phyloP scores from a whole-genome alignment of 2,888 invertebrate species.

The Liodrosophila aerea region DNA sequence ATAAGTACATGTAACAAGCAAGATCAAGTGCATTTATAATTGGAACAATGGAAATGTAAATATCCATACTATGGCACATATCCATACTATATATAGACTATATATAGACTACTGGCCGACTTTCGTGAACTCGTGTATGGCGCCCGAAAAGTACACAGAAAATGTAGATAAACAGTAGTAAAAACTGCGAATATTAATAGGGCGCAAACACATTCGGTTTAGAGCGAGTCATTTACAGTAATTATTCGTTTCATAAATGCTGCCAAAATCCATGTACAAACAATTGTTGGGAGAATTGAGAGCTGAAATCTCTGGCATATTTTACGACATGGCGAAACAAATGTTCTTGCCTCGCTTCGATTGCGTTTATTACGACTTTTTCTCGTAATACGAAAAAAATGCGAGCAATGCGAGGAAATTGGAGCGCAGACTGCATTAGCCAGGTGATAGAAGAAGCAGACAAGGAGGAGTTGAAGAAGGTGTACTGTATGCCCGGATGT shows the following conservation, averaged over 20 bases:
- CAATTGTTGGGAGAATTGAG: conserved; percentile 36
- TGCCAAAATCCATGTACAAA: conserved; percentile 44
- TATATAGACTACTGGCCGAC: conserved; percentile 19
- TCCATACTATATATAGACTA: background rate
- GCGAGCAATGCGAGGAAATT: conserved; percentile 68
- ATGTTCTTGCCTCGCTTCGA: conserved; percentile 66
- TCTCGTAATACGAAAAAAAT: conserved; percentile 69
- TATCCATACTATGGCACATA: conserved; percentile 1
- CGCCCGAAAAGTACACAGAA: conserved; percentile 58
- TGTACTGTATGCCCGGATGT: too few species aligned
- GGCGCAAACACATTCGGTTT: conserved; percentile 66
- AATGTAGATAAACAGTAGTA: conserved; percentile 68
- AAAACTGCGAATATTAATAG: conserved; percentile 63
- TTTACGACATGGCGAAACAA: conserved; percentile 77
- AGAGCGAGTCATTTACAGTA: conserved; percentile 55
- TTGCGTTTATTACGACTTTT: conserved; percentile 70
- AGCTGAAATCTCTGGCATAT: conserved; percentile 61
- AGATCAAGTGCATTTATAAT: conserved; percentile 55
- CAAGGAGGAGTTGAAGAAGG: too few species aligned
- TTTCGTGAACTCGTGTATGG: conserved; percentile 35
- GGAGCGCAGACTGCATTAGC: conserved; percentile 60
- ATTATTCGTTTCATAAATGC: conserved; percentile 74
- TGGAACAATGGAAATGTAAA: conserved; percentile 30
- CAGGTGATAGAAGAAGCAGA: conserved; percentile 34
- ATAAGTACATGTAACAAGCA: conserved; percentile 8